Percentiles rank a stretch among this genome's conserved stretches.
Conservation (phyloP, 1,140 invertebrate genomes). For the Drosophila navojoa region DNA sequence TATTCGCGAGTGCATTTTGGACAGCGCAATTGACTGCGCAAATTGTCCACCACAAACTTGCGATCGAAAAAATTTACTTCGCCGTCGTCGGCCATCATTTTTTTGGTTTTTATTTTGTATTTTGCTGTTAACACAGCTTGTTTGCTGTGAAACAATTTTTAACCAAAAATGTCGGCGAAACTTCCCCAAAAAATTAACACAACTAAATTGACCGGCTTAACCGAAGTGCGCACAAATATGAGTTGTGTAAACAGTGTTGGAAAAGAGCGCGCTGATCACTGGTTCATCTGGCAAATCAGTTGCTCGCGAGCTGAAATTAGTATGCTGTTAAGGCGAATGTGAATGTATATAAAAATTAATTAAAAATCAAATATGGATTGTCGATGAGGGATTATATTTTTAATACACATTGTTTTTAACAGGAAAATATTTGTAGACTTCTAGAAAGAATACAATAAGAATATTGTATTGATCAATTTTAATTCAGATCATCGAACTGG, state of each 20-base stretch:
- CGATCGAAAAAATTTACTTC: slow-evolving; percentile 59
- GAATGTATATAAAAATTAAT: too few relatives aligned
- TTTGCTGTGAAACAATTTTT: neutral
- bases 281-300: neutral
- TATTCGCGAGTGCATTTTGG: slow-evolving; percentile 56
- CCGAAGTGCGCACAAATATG: neutral
- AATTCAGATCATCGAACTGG: too few relatives aligned
- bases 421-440: too few relatives aligned
- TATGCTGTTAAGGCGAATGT: too few relatives aligned
- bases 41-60: slow-evolving; percentile 63
- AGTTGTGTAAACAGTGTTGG: neutral
- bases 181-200: neutral
- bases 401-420: too few relatives aligned
- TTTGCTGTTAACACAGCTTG: too few relatives aligned
- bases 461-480: too few relatives aligned
- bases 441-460: too few relatives aligned
- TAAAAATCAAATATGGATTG: too few relatives aligned
- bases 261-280: slow-evolving; percentile 7
- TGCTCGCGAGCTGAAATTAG: neutral
- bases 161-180: neutral
- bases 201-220: slow-evolving; percentile 4
- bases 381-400: too few relatives aligned
- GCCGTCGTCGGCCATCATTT: slow-evolving; percentile 42
- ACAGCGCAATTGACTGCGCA: slow-evolving; percentile 51
- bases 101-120: too few relatives aligned